Conservation (phyloP, 2,888 invertebrate species). For the Aphelenchoides bicaudatus region DNA sequence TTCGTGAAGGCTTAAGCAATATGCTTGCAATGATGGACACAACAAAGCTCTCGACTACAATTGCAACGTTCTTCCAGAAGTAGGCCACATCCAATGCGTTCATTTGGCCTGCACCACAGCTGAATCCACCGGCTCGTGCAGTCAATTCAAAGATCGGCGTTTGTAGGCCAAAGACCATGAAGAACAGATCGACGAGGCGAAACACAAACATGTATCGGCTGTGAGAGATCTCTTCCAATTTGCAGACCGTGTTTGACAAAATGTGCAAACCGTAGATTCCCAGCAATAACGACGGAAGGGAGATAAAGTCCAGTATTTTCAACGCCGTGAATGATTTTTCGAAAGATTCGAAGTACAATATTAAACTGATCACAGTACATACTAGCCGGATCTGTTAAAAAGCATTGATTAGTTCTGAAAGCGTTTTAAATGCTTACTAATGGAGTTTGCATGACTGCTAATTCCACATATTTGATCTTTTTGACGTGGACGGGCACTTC, state of each 20-base stretch:
- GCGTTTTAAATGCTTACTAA: constrained; percentile 45
- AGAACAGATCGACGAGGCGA: constrained; percentile 38
- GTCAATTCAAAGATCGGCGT: constrained; percentile 49
- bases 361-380: constrained; percentile 45
- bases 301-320: constrained; percentile 54
- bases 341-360: constrained; percentile 54
- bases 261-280: constrained; percentile 60
- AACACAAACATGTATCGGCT: constrained; percentile 52
- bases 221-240: constrained; percentile 51
- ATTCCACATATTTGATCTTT: constrained; percentile 48
- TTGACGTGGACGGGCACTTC: constrained; percentile 45
- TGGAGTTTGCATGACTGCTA: constrained; percentile 55
- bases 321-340: constrained; percentile 49
- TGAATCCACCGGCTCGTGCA: constrained; percentile 42
- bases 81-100: constrained; percentile 39
- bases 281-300: constrained; percentile 50
- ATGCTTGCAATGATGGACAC: constrained; percentile 53
- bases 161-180: constrained; percentile 42
- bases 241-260: constrained; percentile 53
- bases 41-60: constrained; percentile 52
- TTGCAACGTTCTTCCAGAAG: constrained; percentile 56
- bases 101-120: constrained; percentile 32
- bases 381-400: background rate
- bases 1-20: constrained; percentile 43
- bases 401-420: background rate